phyloP scores from a whole-genome alignment of 1,140 invertebrate species.

The Myzus persicae region DNA sequence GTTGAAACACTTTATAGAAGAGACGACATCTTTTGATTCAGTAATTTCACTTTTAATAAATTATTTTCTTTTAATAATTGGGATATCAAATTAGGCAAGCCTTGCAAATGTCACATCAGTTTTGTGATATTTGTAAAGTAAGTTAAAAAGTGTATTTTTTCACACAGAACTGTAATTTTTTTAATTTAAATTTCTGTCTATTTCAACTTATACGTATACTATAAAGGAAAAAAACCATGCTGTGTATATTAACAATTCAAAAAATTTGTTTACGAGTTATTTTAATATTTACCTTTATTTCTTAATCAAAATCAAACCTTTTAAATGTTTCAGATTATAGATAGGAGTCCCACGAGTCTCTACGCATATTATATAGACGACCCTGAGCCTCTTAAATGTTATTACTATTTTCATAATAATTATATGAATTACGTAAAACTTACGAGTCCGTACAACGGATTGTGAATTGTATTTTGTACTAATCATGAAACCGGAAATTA shows the following conservation, averaged over 20 bases:
- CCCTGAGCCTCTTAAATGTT: not conserved
- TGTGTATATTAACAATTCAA: not conserved
- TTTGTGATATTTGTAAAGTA: not conserved
- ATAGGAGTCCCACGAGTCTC: not conserved
- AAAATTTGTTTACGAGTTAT: not conserved
- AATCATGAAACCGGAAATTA: not conserved
- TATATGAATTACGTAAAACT: not conserved
- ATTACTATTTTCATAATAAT: not conserved
- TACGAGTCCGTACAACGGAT: not conserved
- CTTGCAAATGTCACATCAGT: not conserved
- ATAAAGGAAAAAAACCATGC: too few species aligned
- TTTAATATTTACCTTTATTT: not conserved
- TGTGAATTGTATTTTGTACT: not conserved
- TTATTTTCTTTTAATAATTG: slow-evolving; percentile 14
- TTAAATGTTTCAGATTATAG: not conserved
- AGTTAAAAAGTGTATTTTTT: too few species aligned
- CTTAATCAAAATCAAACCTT: not conserved
- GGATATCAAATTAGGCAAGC: not conserved
- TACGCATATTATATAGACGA: not conserved
- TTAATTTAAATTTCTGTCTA: not conserved
- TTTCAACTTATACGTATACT: not conserved
- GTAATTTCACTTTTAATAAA: not conserved
- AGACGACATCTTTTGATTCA: not conserved
- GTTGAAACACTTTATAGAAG: not conserved
- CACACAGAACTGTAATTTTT: not conserved